phyloP scores from a whole-genome alignment of 1,140 invertebrate genomes.

The Papilio machaon region DNA sequence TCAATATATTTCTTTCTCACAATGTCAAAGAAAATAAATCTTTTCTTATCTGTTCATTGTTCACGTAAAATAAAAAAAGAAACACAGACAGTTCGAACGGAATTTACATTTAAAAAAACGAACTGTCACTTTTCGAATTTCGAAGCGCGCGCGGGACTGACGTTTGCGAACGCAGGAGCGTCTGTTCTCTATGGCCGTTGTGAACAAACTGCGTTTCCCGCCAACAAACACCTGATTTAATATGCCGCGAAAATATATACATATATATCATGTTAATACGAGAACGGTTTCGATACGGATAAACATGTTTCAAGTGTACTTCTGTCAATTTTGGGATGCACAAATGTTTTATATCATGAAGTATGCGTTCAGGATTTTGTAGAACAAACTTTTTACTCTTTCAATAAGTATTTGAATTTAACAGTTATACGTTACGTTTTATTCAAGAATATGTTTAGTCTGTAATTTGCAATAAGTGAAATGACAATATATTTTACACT shows the following conservation, averaged over 20 bases:
- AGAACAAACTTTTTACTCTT: neutral
- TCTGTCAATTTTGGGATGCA: neutral
- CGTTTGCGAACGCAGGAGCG: constrained; percentile 52
- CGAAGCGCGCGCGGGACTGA: constrained; percentile 50
- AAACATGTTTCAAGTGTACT: constrained; percentile 18
- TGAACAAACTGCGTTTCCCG: constrained; percentile 54
- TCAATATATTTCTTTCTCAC: neutral
- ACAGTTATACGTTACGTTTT: neutral
- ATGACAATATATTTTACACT: neutral
- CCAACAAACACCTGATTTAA: constrained; percentile 60
- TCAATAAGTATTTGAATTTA: neutral
- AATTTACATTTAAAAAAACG: constrained; percentile 42
- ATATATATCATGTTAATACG: constrained; percentile 34
- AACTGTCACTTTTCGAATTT: constrained; percentile 53
- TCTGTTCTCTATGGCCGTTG: constrained; percentile 49
- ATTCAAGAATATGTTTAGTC: too few relatives aligned
- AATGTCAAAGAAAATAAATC: neutral
- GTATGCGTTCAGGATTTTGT: neutral
- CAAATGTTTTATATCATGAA: neutral
- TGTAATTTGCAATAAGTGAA: neutral
- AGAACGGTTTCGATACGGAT: constrained; percentile 25
- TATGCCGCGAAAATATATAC: constrained; percentile 53
- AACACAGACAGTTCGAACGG: constrained; percentile 43
- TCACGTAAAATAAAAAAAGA: constrained; percentile 40
- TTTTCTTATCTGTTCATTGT: constrained; percentile 55